These are phyloP conservation scores for Scyliorhinus canicula DNA, from an alignment of 2,797 vertebrate genomes.

Conservation along the genomic window DNA sequence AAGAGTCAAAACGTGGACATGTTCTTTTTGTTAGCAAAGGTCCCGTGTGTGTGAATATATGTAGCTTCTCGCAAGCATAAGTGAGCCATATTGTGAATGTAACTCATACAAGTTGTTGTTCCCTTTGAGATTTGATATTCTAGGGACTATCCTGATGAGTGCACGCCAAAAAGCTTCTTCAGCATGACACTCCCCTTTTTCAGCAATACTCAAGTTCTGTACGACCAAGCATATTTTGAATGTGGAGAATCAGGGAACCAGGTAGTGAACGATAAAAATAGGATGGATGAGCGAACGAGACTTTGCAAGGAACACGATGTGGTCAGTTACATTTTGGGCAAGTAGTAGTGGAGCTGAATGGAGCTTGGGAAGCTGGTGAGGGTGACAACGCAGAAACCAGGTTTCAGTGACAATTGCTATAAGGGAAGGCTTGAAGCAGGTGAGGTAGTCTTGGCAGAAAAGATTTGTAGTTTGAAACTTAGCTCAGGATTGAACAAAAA, in stretches of 20 bases:
- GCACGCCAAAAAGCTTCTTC: no score
- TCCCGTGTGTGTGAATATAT: no score
- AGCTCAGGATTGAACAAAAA: neutral
- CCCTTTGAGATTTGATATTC: no score
- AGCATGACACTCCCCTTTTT: no score
- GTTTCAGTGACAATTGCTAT: neutral
- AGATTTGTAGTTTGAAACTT: neutral
- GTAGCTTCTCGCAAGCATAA: no score
- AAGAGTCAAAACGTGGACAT: no score
- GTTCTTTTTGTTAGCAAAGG: no score
- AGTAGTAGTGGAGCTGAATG: neutral
- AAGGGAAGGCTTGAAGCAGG: neutral
- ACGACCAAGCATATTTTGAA: neutral
- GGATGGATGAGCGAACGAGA: neutral
- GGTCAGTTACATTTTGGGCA: neutral
- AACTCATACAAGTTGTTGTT: no score
- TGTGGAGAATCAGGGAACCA: neutral
- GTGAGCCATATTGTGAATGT: no score
- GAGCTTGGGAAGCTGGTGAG: neutral
- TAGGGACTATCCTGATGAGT: no score
- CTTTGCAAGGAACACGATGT: neutral
- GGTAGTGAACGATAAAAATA: neutral
- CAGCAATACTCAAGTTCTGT: no score
- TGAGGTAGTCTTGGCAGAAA: neutral
- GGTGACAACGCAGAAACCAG: neutral